These are phyloP conservation scores for Dynastes grantii DNA, from an alignment of 2,888 invertebrate genomes.

Conservation along the genomic window DNA sequence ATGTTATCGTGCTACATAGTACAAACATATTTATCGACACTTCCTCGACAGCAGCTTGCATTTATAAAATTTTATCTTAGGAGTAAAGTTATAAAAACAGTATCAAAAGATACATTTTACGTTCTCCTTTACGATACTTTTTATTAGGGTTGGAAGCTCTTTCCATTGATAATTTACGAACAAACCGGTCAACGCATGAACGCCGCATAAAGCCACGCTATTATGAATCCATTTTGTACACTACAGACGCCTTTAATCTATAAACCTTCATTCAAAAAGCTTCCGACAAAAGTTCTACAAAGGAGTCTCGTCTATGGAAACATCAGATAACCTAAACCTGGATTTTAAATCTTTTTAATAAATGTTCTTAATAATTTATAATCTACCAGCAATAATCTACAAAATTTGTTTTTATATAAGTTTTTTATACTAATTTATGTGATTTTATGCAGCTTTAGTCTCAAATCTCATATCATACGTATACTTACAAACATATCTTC, in stretches of 20 bases:
- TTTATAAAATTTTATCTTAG: not conserved
- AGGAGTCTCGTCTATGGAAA: not conserved
- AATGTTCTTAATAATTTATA: no score
- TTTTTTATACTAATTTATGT: no score
- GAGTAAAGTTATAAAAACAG: constrained; percentile 4
- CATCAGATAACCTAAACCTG: not conserved
- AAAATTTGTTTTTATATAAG: no score
- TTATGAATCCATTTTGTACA: not conserved
- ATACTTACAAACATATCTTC: no score
- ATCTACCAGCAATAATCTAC: no score
- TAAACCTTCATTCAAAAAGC: not conserved
- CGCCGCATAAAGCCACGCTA: not conserved
- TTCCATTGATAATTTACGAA: constrained; percentile 11
- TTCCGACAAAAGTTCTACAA: not conserved
- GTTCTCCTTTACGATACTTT: constrained; percentile 10
- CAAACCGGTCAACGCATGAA: not conserved
- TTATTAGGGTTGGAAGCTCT: constrained; percentile 14
- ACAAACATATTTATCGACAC: not conserved
- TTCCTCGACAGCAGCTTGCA: not conserved
- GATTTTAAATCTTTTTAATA: no score
- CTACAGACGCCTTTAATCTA: not conserved
- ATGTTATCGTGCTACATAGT: not conserved
- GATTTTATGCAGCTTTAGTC: no score
- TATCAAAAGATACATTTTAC: constrained; percentile 17
- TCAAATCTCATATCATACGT: no score